Conservation (phyloP, 2,113 vertebrate genomes). For the Chaetodon trifascialis region DNA sequence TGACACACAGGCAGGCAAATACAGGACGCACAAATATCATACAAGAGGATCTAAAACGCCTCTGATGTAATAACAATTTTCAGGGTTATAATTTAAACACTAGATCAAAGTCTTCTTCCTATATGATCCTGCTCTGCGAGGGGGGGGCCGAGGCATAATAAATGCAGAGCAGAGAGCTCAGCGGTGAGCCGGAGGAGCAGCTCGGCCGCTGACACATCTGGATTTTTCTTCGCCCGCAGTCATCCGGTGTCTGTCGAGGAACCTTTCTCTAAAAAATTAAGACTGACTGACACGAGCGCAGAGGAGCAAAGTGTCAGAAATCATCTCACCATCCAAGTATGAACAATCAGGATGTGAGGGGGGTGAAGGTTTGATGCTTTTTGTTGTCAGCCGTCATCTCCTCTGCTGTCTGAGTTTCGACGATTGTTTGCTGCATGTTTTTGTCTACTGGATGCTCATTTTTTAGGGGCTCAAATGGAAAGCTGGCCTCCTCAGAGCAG, state of each 20-base stretch:
- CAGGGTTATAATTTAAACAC: not conserved
- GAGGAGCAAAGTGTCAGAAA: not conserved
- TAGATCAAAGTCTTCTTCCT: not conserved
- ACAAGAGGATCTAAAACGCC: not conserved
- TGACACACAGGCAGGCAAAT: not conserved
- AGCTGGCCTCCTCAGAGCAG: not conserved
- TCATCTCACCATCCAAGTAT: not conserved
- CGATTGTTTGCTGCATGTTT: not conserved
- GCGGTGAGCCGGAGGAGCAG: not conserved
- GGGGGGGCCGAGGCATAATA: conserved; percentile 3
- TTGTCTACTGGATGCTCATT: not conserved
- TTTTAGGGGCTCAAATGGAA: not conserved
- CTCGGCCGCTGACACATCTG: conserved; percentile 42
- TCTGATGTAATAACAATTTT: not conserved
- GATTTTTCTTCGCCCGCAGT: not conserved
- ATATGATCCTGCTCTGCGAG: conserved; percentile 5
- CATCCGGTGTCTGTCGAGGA: conserved; percentile 12
- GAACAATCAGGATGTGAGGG: not conserved
- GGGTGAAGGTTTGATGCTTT: no score
- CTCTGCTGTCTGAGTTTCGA: not conserved
- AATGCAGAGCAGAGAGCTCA: conserved; percentile 22
- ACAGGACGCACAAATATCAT: not conserved
- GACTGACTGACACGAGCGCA: not conserved
- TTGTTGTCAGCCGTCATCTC: not conserved
- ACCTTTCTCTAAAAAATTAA: not conserved